Conservation (phyloP, 2,797 vertebrate species). For the Bradypodion ventrale region DNA sequence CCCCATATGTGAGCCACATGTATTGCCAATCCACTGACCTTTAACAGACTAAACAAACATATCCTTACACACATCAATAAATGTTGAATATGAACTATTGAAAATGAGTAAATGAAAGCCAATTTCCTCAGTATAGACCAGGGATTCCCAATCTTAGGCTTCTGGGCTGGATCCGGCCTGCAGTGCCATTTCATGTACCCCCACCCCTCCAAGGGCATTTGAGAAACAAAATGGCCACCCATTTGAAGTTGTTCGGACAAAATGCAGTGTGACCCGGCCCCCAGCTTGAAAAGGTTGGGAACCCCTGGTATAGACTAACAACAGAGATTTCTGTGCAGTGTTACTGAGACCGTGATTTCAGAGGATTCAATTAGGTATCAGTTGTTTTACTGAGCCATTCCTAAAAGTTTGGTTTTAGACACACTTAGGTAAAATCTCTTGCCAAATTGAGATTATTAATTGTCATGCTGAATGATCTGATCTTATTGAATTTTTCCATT, state of each 20-base stretch:
- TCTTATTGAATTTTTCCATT: not conserved
- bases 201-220: no score
- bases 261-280: no score
- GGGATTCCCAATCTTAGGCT: no score
- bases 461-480: not conserved
- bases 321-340: slow-evolving; percentile 14
- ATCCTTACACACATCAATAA: slow-evolving; percentile 60
- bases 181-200: no score
- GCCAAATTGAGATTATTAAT: not conserved
- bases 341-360: no score
- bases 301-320: no score
- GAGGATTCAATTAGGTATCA: no score
- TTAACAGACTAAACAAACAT: slow-evolving; percentile 49
- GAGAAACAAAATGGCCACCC: no score
- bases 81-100: slow-evolving; percentile 49
- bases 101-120: slow-evolving; percentile 33
- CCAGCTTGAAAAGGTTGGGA: no score
- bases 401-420: not conserved
- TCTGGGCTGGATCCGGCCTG: no score
- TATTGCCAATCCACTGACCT: slow-evolving; percentile 37
- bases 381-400: not conserved
- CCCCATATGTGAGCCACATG: slow-evolving; percentile 41
- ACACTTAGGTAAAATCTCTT: not conserved
- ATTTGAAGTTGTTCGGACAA: no score
- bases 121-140: not conserved